Evolutionary conservation across 2,113 vertebrate species (phyloP).

Genomic region (Emydura subglobosa): DNA sequence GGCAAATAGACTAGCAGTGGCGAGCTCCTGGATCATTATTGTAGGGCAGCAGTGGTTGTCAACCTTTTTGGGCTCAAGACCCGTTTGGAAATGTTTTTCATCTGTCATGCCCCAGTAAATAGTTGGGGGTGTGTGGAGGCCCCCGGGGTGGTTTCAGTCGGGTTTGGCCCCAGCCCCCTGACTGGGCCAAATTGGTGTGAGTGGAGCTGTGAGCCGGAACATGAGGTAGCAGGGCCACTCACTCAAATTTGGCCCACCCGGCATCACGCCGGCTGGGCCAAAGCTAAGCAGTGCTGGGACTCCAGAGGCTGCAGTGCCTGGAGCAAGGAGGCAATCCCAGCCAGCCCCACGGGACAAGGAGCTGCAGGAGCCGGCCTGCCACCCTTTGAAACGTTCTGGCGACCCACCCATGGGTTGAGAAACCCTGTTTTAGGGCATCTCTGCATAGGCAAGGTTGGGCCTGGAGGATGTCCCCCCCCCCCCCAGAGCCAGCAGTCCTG

Average conservation of each 20-base stretch:
- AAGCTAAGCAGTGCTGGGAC: not conserved
- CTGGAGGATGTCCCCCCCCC: not conserved
- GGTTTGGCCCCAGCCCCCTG: too few relatives aligned
- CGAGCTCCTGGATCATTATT: not conserved
- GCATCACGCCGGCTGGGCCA: not conserved
- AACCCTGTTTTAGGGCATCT: not conserved
- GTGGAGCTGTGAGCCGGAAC: too few relatives aligned
- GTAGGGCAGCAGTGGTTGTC: not conserved
- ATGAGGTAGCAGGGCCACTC: too few relatives aligned
- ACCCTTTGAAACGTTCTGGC: not conserved
- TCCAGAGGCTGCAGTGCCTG: not conserved
- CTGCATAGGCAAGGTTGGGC: conserved; percentile 37
- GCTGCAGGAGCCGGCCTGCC: not conserved
- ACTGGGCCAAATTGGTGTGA: too few relatives aligned
- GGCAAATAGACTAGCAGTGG: not conserved
- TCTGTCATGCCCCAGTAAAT: too few relatives aligned
- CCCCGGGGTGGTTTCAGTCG: too few relatives aligned
- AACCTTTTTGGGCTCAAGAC: too few relatives aligned
- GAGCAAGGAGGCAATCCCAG: not conserved
- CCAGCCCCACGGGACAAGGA: not conserved
- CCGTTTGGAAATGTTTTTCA: too few relatives aligned
- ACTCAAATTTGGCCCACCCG: too few relatives aligned
- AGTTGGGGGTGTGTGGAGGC: too few relatives aligned
- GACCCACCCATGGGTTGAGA: not conserved
- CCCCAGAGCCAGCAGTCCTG: conserved; percentile 67